A percentile compares a stretch with the other conserved stretches of the same genome.
Conservation (phyloP, 1,140 invertebrate species). For the Aphaenogaster floridana region DNA sequence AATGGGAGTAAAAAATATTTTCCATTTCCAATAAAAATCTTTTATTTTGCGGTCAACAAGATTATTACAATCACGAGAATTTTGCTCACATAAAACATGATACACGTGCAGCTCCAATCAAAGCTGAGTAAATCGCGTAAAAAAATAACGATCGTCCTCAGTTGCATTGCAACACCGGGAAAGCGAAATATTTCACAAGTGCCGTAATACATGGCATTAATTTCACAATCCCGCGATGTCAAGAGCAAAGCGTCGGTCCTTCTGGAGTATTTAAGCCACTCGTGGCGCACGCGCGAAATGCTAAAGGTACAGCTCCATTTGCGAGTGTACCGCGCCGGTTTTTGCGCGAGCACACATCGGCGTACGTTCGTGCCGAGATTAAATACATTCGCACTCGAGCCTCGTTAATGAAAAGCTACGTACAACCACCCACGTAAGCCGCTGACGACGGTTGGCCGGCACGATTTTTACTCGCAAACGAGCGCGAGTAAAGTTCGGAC, state of each 20-base stretch:
- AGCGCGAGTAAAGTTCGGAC: not conserved
- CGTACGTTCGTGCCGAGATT: conserved; percentile 12
- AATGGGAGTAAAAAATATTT: not conserved
- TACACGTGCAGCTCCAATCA: not conserved
- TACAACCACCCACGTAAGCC: not conserved
- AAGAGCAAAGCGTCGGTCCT: conserved; percentile 17
- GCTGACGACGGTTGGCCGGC: conserved; percentile 23
- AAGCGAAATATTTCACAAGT: conserved; percentile 1
- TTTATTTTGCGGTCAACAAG: not conserved
- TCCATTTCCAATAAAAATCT: not conserved
- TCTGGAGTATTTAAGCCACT: conserved; percentile 37
- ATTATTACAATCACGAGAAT: not conserved
- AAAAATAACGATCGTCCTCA: not conserved
- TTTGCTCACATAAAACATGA: not conserved
- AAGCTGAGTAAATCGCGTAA: not conserved
- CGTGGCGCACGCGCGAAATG: not conserved
- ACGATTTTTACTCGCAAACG: conserved; percentile 24
- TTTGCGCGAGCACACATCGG: conserved; percentile 8
- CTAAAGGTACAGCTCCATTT: conserved; percentile 18
- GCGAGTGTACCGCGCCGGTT: not conserved
- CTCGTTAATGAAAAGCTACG: conserved; percentile 40
- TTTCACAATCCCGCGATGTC: conserved; percentile 38
- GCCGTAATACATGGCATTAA: conserved; percentile 34
- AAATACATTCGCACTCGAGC: not conserved
- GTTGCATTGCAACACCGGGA: not conserved